Evolutionary conservation across 2,797 vertebrate genomes (phyloP).

Genomic region (Triplophysa yarkandensis): DNA sequence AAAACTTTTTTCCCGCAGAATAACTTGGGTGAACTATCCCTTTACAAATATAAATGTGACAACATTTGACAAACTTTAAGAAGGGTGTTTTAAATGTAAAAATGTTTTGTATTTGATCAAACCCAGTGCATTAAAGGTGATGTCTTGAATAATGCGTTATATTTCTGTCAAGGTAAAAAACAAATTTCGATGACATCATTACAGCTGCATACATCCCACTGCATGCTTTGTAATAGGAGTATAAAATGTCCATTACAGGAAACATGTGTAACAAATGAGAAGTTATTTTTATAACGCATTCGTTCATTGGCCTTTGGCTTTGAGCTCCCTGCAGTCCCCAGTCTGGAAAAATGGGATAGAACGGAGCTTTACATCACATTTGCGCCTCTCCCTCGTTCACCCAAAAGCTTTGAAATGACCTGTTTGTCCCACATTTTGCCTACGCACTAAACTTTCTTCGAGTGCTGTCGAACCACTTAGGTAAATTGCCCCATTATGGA

Average conservation of each 20-base stretch:
- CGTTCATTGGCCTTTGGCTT: constrained; percentile 40
- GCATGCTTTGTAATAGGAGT: constrained; percentile 19
- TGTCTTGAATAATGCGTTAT: constrained; percentile 17
- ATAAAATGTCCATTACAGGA: constrained; percentile 27
- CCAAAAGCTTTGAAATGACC: constrained; percentile 57
- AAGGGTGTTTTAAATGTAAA: too few relatives aligned
- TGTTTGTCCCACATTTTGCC: constrained; percentile 52
- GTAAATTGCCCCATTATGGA: constrained; percentile 68
- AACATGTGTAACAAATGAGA: constrained; percentile 40
- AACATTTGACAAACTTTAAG: too few relatives aligned
- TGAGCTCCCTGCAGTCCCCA: constrained; percentile 23
- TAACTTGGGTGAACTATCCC: too few relatives aligned
- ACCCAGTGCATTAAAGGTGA: too few relatives aligned
- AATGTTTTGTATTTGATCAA: too few relatives aligned
- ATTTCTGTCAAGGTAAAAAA: constrained; percentile 25
- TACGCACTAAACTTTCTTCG: constrained; percentile 62
- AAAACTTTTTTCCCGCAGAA: too few relatives aligned
- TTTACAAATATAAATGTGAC: too few relatives aligned
- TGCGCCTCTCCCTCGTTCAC: constrained; percentile 50
- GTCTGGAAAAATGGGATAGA: constrained; percentile 36
- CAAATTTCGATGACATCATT: constrained; percentile 21
- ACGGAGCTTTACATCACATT: constrained; percentile 49
- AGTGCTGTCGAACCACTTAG: constrained; percentile 63
- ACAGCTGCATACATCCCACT: constrained; percentile 6
- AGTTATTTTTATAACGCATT: constrained; percentile 38